Percentiles rank a stretch among this genome's conserved stretches.
phyloP scores from a whole-genome alignment of 2,797 vertebrate genomes.

The Ctenopoma multispine region DNA sequence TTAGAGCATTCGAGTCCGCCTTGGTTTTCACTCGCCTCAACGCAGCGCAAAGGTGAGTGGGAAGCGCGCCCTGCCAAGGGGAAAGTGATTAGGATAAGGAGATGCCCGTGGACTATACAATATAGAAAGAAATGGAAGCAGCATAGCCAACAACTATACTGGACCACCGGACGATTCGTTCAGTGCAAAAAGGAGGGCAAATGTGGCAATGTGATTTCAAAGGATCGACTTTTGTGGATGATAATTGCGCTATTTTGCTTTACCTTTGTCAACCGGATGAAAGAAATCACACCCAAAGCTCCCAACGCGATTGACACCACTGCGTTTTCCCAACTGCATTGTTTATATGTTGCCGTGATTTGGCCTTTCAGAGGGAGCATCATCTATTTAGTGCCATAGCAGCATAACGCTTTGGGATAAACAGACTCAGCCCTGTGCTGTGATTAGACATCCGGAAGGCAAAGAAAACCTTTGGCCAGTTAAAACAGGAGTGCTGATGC shows the following conservation, averaged over 20 bases:
- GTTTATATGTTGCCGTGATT: slow-evolving; percentile 19
- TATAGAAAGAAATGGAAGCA: slow-evolving; percentile 54
- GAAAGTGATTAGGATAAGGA: slow-evolving; percentile 48
- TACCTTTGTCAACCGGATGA: slow-evolving; percentile 38
- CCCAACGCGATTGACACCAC: slow-evolving; percentile 19
- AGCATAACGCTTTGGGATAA: slow-evolving; percentile 31
- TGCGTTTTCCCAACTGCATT: slow-evolving; percentile 15
- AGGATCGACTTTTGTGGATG: slow-evolving; percentile 66
- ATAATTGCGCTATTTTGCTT: slow-evolving; percentile 34
- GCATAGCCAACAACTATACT: slow-evolving; percentile 26
- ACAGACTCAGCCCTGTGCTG: slow-evolving; percentile 29
- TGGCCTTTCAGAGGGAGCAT: slow-evolving; percentile 53
- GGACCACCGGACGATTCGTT: slow-evolving; percentile 55
- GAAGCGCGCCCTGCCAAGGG: slow-evolving; percentile 26
- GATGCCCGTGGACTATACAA: slow-evolving; percentile 70
- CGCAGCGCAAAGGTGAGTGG: slow-evolving; percentile 86
- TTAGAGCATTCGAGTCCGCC: slow-evolving; percentile 73
- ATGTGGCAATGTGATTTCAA: slow-evolving; percentile 30
- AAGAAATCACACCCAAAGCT: slow-evolving; percentile 6
- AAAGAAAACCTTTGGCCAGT: slow-evolving; percentile 17
- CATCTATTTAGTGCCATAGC: slow-evolving; percentile 42
- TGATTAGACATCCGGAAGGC: slow-evolving; percentile 19
- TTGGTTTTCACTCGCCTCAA: slow-evolving; percentile 87
- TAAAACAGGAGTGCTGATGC: background rate
- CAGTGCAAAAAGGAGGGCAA: slow-evolving; percentile 36